Conservation (phyloP, 2,113 vertebrate species). For the Melozone crissalis region DNA sequence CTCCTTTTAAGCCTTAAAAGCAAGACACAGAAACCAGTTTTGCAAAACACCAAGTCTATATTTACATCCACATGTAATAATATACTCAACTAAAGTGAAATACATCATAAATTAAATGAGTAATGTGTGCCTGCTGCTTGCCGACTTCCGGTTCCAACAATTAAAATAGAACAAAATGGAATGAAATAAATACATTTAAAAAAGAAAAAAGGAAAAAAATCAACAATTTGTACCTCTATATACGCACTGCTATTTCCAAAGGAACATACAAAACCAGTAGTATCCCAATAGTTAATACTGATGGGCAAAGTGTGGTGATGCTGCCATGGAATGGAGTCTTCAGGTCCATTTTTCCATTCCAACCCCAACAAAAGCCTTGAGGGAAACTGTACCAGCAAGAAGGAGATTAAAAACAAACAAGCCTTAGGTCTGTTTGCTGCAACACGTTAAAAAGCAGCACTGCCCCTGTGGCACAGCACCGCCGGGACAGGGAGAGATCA, state of each 20-base stretch:
- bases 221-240: slow-evolving; percentile 78
- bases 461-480: slow-evolving; percentile 22
- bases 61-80: slow-evolving; percentile 83
- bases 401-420: slow-evolving; percentile 58
- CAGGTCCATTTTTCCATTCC: slow-evolving; percentile 15
- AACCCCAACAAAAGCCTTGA: slow-evolving; percentile 24
- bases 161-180: slow-evolving; percentile 80
- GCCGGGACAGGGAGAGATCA: slow-evolving; percentile 50
- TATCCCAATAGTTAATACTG: slow-evolving; percentile 84
- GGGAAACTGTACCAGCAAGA: slow-evolving; percentile 65
- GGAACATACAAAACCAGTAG: slow-evolving; percentile 77
- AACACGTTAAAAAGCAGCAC: slow-evolving; percentile 53
- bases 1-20: background rate
- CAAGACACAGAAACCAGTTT: slow-evolving; percentile 45
- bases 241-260: slow-evolving; percentile 73
- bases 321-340: background rate
- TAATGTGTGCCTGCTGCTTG: slow-evolving; percentile 74
- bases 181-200: slow-evolving; percentile 83
- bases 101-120: slow-evolving; percentile 84
- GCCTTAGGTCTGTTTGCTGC: slow-evolving; percentile 49
- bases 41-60: slow-evolving; percentile 85
- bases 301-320: slow-evolving; percentile 67
- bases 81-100: slow-evolving; percentile 81
- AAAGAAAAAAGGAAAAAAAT: slow-evolving; percentile 14
- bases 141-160: slow-evolving; percentile 75